Evolutionary conservation across 2,113 vertebrate genomes (phyloP).

Genomic region (Lampris megalopsis): DNA sequence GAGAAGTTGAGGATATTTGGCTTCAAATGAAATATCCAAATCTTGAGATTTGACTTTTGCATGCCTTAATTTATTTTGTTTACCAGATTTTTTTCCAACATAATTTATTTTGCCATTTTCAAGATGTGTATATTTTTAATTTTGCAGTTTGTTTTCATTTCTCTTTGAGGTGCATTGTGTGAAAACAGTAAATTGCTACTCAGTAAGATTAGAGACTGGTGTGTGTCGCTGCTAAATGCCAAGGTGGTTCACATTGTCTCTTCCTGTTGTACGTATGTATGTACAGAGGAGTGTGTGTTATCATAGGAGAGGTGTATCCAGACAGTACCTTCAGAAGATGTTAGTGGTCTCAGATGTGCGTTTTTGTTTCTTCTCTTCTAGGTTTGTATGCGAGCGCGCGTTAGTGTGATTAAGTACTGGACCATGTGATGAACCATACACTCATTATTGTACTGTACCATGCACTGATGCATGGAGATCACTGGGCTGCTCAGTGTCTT

Average conservation of each 20-base stretch:
- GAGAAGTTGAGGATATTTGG: constrained; percentile 43
- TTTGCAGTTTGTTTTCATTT: constrained; percentile 45
- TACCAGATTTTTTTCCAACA: constrained; percentile 51
- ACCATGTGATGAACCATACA: constrained; percentile 28
- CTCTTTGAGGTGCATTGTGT: constrained; percentile 72
- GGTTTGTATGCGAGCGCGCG: constrained; percentile 10
- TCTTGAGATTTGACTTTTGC: constrained; percentile 65
- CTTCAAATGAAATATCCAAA: constrained; percentile 45
- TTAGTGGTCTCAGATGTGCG: constrained; percentile 23
- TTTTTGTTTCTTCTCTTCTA: constrained; percentile 32
- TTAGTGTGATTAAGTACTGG: constrained; percentile 31
- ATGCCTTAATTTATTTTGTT: constrained; percentile 79
- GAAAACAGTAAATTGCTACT: constrained; percentile 45
- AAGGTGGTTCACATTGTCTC: constrained; percentile 7
- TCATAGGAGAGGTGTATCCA: constrained; percentile 25
- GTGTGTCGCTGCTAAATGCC: constrained; percentile 39
- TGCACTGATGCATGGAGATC: constrained; percentile 41
- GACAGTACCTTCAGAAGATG: constrained; percentile 23
- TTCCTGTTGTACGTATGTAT: constrained; percentile 9
- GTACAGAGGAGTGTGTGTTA: constrained; percentile 25
- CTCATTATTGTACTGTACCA: constrained; percentile 61
- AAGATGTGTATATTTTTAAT: constrained; percentile 61
- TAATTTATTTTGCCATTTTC: constrained; percentile 58
- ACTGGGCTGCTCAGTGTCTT: constrained; percentile 36
- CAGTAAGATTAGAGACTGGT: constrained; percentile 5